These are phyloP conservation scores for Peromyscus polionotus DNA, from an alignment of 2,113 vertebrate genomes.

Conservation along the genomic window DNA sequence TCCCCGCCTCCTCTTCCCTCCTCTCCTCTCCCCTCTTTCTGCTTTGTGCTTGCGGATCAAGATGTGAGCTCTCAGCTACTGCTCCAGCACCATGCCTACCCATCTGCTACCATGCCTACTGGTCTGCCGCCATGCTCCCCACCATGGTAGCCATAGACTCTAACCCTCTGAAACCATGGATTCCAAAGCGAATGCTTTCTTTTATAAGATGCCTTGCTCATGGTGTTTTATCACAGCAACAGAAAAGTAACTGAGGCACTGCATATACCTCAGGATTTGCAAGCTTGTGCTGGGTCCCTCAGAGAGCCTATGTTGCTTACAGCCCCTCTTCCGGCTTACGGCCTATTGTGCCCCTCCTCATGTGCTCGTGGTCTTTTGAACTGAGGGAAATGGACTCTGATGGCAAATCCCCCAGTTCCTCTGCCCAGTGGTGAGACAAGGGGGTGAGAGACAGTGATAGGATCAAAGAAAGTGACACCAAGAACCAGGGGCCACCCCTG, in stretches of 20 bases:
- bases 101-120: background rate
- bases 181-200: background rate
- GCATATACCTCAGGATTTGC: background rate
- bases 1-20: fast-evolving
- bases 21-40: too few relatives aligned
- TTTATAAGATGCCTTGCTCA: background rate
- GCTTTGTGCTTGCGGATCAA: background rate
- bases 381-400: background rate
- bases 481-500: background rate
- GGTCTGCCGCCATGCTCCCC: background rate
- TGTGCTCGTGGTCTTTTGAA: background rate
- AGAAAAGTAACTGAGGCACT: background rate
- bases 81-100: background rate
- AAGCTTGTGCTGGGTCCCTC: background rate
- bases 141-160: too few relatives aligned
- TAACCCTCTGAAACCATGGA: background rate
- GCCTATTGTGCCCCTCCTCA: background rate
- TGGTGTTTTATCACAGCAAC: background rate
- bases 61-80: background rate
- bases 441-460: background rate
- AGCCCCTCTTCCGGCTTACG: background rate
- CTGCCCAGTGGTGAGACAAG: background rate
- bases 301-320: background rate
- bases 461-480: background rate
- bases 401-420: background rate